These are phyloP conservation scores for Erithacus rubecula DNA, from an alignment of 2,797 vertebrate species.

Conservation along the genomic window DNA sequence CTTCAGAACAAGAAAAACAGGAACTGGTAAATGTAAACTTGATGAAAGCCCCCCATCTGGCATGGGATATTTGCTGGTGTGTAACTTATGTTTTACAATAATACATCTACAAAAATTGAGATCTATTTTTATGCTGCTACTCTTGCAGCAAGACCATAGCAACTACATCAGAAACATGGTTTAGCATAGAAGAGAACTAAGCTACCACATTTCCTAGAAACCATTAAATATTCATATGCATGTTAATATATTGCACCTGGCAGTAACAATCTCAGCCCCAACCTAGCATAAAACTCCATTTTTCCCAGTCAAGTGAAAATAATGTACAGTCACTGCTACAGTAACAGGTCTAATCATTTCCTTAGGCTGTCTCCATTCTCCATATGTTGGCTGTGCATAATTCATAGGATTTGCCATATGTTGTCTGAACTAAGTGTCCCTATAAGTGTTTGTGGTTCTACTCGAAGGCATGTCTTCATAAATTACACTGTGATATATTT, in stretches of 20 bases:
- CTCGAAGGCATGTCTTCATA: slow-evolving; percentile 29
- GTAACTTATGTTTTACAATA: slow-evolving; percentile 1
- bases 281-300: slow-evolving; percentile 9
- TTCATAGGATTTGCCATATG: slow-evolving; percentile 70
- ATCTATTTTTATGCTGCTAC: neutral
- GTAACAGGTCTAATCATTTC: slow-evolving; percentile 42
- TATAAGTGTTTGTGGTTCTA: slow-evolving; percentile 32
- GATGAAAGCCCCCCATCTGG: slow-evolving; percentile 5
- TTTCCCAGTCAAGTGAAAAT: slow-evolving; percentile 43
- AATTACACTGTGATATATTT: slow-evolving; percentile 43
- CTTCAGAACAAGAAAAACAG: slow-evolving; percentile 5
- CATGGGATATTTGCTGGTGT: neutral
- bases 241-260: slow-evolving; percentile 19
- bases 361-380: slow-evolving; percentile 51
- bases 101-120: neutral
- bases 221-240: slow-evolving; percentile 34
- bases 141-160: neutral
- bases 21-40: neutral
- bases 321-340: neutral
- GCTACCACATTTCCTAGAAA: neutral
- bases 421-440: slow-evolving; percentile 41
- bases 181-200: neutral
- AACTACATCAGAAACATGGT: neutral
- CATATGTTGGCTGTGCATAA: slow-evolving; percentile 65
- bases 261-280: neutral